Conservation (phyloP, 2,113 vertebrate genomes). For the Globicephala melas region DNA sequence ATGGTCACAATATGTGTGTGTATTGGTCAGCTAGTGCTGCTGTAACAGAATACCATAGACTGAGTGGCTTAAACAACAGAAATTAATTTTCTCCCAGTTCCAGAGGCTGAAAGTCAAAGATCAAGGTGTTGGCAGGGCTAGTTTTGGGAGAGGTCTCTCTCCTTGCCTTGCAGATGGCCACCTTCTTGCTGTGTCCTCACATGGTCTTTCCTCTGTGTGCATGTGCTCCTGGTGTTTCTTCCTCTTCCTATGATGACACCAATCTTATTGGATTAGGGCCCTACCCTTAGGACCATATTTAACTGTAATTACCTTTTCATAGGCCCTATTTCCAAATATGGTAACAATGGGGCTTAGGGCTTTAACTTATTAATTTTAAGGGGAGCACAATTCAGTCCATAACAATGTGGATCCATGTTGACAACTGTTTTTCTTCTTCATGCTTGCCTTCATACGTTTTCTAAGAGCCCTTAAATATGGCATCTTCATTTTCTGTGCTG, state of each 20-base stretch:
- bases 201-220: neutral
- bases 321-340: neutral
- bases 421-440: neutral
- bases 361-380: neutral
- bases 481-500: neutral
- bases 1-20: neutral
- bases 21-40: neutral
- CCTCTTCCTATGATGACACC: neutral
- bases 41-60: neutral
- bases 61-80: neutral
- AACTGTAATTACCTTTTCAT: neutral
- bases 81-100: neutral
- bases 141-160: neutral
- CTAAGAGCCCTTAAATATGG: neutral
- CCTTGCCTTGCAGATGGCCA: neutral
- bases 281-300: neutral
- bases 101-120: neutral
- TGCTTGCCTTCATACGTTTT: neutral
- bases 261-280: neutral
- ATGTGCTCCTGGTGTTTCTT: neutral
- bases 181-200: neutral
- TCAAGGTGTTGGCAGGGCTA: neutral
- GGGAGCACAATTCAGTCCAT: neutral
- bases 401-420: neutral
- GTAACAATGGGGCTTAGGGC: neutral